Evolutionary conservation across 2,797 vertebrate species (phyloP).

Genomic region (Diplodus puntazzo): DNA sequence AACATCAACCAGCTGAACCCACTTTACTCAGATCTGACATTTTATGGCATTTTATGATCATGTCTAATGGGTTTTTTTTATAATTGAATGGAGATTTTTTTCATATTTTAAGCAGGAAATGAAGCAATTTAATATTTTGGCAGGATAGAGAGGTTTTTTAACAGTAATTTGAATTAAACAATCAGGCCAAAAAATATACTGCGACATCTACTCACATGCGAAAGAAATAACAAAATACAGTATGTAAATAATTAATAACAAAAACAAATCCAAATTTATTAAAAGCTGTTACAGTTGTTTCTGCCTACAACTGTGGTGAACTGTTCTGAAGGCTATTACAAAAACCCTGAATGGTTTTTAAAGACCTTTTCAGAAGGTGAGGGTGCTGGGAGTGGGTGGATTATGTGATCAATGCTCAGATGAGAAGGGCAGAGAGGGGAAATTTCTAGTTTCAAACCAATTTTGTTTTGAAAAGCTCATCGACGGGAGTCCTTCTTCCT

Average conservation of each 20-base stretch:
- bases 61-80: background rate
- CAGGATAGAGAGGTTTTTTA: background rate
- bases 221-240: conserved; percentile 7
- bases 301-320: conserved; percentile 1
- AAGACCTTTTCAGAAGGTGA: conserved; percentile 35
- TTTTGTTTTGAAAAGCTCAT: conserved; percentile 18
- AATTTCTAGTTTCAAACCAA: conserved; percentile 26
- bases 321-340: conserved; percentile 9
- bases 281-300: conserved; percentile 4
- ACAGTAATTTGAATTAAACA: conserved; percentile 16
- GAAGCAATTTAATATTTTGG: conserved; percentile 1
- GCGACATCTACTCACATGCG: background rate
- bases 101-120: background rate
- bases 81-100: background rate
- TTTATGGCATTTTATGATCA: conserved; percentile 12
- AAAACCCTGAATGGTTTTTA: conserved; percentile 14
- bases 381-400: conserved; percentile 34
- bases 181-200: background rate
- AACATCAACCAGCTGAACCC: background rate
- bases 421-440: conserved; percentile 15
- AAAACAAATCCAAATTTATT: background rate
- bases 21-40: background rate
- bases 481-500: conserved; percentile 11
- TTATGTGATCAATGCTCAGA: conserved; percentile 25
- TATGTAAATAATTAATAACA: conserved; percentile 1